A percentile compares a stretch with the other conserved stretches of the same genome.
phyloP scores from a whole-genome alignment of 1,140 invertebrate species.

The Diploscapter pachys region DNA sequence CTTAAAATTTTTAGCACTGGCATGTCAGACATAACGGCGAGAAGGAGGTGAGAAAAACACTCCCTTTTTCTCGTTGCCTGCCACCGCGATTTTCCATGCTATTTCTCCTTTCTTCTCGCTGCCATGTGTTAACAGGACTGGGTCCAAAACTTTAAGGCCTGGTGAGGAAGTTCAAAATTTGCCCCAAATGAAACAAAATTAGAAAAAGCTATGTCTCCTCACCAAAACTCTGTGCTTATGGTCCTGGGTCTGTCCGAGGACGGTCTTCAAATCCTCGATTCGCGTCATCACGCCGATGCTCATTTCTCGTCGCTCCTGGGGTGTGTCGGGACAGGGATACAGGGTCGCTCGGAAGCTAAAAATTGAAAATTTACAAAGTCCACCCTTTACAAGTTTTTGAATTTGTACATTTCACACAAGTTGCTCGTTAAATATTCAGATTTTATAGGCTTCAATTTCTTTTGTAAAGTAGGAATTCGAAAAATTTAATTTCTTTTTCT shows the following conservation, averaged over 20 bases:
- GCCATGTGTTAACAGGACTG: no score
- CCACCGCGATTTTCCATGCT: no score
- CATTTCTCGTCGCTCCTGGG: slow-evolving; percentile 85
- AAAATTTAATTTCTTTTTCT: background rate
- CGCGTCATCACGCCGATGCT: slow-evolving; percentile 85
- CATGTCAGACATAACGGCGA: slow-evolving; percentile 85
- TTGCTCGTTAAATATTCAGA: background rate
- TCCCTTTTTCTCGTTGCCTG: no score
- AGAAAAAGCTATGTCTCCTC: slow-evolving; percentile 62
- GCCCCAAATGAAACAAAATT: no score
- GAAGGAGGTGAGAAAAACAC: no score
- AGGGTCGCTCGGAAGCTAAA: slow-evolving; percentile 83
- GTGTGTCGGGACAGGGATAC: slow-evolving; percentile 89
- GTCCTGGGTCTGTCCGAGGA: slow-evolving; percentile 89
- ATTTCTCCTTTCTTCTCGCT: no score
- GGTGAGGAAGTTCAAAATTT: no score
- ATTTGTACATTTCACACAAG: background rate
- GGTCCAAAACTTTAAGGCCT: no score
- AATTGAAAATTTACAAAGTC: slow-evolving; percentile 1
- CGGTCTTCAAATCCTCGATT: slow-evolving; percentile 87
- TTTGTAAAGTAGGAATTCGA: background rate
- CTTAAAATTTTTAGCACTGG: slow-evolving; percentile 79
- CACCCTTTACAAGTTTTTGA: background rate
- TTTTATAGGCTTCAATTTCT: background rate
- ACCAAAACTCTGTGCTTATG: slow-evolving; percentile 83